A percentile compares a stretch with the other conserved stretches of the same genome.
Evolutionary conservation across 2,888 invertebrate species (phyloP).

Genomic region (Physocephala rufipes): DNA sequence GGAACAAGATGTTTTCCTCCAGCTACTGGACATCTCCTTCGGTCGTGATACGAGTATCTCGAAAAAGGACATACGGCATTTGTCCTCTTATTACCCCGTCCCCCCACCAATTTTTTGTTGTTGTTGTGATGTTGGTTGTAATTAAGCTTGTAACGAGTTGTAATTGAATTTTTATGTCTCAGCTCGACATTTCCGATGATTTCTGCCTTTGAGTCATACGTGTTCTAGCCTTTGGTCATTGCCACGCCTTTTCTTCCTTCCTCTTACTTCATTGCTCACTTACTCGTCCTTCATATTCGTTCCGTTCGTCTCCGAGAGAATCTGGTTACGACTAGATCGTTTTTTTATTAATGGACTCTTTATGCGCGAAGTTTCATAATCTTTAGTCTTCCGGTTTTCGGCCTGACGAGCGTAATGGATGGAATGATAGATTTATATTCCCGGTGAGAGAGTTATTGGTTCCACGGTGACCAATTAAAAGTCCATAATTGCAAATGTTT

Average conservation of each 20-base stretch:
- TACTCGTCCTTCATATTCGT: neutral
- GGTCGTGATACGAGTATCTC: neutral
- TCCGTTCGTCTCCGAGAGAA: too few relatives aligned
- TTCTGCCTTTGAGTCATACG: neutral
- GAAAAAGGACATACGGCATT: neutral
- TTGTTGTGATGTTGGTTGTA: constrained; percentile 43
- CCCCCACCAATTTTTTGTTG: neutral
- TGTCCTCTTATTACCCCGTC: neutral
- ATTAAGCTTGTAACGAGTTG: constrained; percentile 65
- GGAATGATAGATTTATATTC: neutral
- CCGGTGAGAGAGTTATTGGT: neutral
- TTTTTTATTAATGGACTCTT: too few relatives aligned
- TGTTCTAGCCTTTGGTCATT: constrained; percentile 26
- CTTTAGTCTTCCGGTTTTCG: constrained; percentile 19
- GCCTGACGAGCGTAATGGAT: neutral
- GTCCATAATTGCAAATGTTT: constrained; percentile 21
- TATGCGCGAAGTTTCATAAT: neutral
- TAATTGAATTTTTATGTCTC: constrained; percentile 65
- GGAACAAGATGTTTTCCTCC: neutral
- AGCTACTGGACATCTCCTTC: neutral
- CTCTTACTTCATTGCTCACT: neutral
- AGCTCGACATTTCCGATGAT: neutral
- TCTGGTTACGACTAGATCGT: neutral
- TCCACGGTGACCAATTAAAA: neutral
- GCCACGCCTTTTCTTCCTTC: constrained; percentile 9